phyloP scores from a whole-genome alignment of 2,113 vertebrate species.

The Brienomyrus longianalis region DNA sequence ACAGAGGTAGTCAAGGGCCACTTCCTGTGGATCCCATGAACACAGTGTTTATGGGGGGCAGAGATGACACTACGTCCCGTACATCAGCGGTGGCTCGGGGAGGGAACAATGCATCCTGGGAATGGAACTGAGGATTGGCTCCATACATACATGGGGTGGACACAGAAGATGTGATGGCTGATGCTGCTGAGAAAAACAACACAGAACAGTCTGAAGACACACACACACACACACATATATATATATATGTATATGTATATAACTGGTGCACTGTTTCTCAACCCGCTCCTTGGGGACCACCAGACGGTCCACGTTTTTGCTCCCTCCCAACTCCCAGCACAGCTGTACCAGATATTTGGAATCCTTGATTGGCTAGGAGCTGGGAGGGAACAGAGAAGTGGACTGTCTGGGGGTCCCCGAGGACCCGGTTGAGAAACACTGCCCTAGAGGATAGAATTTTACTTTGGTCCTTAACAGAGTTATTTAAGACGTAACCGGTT shows the following conservation, averaged over 20 bases:
- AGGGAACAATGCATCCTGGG: constrained; percentile 72
- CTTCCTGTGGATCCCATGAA: constrained; percentile 82
- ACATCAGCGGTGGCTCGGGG: constrained; percentile 55
- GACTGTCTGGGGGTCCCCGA: too few species aligned
- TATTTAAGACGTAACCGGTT: background rate
- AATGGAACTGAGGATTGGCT: constrained; percentile 61
- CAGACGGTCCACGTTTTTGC: too few species aligned
- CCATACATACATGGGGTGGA: constrained; percentile 89
- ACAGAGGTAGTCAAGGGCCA: constrained; percentile 57
- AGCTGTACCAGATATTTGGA: too few species aligned
- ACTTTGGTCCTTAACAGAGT: background rate
- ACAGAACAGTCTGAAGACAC: background rate
- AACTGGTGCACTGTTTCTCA: background rate
- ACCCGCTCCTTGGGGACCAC: too few species aligned
- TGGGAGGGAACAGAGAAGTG: too few species aligned
- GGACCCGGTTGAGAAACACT: too few species aligned
- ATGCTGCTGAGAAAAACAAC: constrained; percentile 54
- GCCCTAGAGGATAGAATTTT: background rate
- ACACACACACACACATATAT: background rate
- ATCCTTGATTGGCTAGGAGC: too few species aligned
- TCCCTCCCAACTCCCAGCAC: too few species aligned
- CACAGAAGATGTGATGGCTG: constrained; percentile 56
- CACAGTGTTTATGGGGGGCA: constrained; percentile 95
- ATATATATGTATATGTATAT: background rate
- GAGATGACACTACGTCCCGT: constrained; percentile 76